Evolutionary conservation across 1,140 invertebrate species (phyloP).

Genomic region (Arctopsyche grandis): DNA sequence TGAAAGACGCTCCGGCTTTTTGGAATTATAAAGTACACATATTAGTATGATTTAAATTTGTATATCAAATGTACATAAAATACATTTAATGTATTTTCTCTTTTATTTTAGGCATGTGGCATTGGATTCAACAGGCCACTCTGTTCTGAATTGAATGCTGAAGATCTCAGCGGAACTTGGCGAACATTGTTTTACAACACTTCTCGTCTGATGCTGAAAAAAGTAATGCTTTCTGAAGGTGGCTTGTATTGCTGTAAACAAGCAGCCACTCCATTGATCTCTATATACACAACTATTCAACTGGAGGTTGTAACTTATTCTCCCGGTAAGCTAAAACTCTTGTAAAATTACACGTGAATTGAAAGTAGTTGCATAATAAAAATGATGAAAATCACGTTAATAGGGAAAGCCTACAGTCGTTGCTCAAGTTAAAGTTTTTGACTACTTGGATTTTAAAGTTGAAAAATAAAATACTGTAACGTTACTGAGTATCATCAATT

Average conservation of each 20-base stretch:
- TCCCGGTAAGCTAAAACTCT: constrained; percentile 24
- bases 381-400: too few relatives aligned
- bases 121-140: constrained; percentile 26
- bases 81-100: constrained; percentile 5
- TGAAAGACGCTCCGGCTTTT: constrained; percentile 42
- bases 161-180: constrained; percentile 27
- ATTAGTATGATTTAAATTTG: background rate
- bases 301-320: constrained; percentile 42
- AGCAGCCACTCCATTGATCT: constrained; percentile 38
- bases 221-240: constrained; percentile 15
- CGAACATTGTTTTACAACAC: background rate
- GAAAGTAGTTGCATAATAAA: too few relatives aligned
- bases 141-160: constrained; percentile 24
- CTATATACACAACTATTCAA: constrained; percentile 38
- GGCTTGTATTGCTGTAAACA: constrained; percentile 51
- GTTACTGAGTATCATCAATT: too few relatives aligned
- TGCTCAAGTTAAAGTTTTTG: too few relatives aligned
- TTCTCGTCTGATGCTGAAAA: constrained; percentile 10
- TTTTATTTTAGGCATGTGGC: constrained; percentile 47
- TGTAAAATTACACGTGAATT: too few relatives aligned
- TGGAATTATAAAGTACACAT: constrained; percentile 51
- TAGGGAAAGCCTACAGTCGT: too few relatives aligned
- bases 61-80: background rate
- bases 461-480: too few relatives aligned
- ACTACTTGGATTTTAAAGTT: too few relatives aligned